Percentiles rank a stretch among this genome's conserved stretches.
These are phyloP conservation scores for Amphipyra berbera DNA, from an alignment of 2,888 invertebrate genomes.

Conservation along the genomic window DNA sequence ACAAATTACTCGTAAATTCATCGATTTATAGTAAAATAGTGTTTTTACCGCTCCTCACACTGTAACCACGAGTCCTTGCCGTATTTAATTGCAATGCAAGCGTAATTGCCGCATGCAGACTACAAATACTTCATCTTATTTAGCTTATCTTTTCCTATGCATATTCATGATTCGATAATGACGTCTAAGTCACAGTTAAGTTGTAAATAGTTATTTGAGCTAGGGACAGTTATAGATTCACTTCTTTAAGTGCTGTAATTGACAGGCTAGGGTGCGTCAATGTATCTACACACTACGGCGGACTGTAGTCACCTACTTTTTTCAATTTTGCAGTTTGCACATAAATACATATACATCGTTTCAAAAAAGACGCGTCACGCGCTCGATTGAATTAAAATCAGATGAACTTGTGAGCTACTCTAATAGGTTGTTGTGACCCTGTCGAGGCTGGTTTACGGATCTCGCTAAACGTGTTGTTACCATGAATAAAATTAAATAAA, in stretches of 20 bases:
- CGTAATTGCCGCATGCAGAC: conserved; percentile 72
- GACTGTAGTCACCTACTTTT: neutral
- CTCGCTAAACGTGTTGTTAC: neutral
- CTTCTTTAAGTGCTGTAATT: conserved; percentile 59
- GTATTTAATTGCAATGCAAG: conserved; percentile 73
- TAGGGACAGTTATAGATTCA: conserved; percentile 62
- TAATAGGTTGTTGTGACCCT: neutral
- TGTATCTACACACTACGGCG: conserved; percentile 12
- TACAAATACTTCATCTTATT: conserved; percentile 74
- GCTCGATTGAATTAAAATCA: neutral
- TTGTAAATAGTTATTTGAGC: conserved; percentile 65
- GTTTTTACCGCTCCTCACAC: conserved; percentile 74
- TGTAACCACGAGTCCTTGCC: conserved; percentile 72
- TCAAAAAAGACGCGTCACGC: too few species aligned
- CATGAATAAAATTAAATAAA: neutral
- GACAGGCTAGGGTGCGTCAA: conserved; percentile 39
- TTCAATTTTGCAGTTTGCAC: neutral
- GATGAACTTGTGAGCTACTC: neutral
- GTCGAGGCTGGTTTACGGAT: neutral
- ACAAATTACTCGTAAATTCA: conserved; percentile 80
- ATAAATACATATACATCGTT: too few species aligned
- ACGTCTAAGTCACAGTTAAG: conserved; percentile 68
- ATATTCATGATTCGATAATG: conserved; percentile 76
- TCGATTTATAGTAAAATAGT: conserved; percentile 74
- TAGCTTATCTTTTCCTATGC: conserved; percentile 71